These are phyloP conservation scores for Typhlichthys subterraneus DNA, from an alignment of 2,797 vertebrate species.

Conservation along the genomic window DNA sequence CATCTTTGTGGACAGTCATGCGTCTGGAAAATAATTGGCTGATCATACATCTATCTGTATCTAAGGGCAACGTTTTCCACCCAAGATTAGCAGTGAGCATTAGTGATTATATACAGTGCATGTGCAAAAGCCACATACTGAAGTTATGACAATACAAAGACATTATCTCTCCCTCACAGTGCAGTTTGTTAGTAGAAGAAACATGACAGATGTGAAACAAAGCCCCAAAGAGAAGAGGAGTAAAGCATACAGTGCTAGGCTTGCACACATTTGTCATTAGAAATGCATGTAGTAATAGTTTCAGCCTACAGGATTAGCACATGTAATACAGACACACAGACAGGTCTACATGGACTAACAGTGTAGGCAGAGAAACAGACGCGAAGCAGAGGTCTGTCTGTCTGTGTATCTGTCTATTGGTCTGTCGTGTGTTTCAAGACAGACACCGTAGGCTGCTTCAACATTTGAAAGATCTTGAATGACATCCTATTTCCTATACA, in stretches of 20 bases:
- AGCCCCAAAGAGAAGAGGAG: conserved; percentile 22
- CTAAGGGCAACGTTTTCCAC: conserved; percentile 24
- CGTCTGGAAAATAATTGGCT: conserved; percentile 11
- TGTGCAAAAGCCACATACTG: too few relatives aligned
- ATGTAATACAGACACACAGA: conserved; percentile 81
- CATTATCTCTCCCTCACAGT: too few relatives aligned
- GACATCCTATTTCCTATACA: conserved; percentile 64
- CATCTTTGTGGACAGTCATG: conserved; percentile 2
- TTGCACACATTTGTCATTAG: conserved; percentile 27
- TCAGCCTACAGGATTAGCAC: conserved; percentile 52
- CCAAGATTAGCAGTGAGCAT: conserved; percentile 28
- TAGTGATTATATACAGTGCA: conserved; percentile 2
- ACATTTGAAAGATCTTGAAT: conserved; percentile 67
- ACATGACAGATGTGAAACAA: conserved; percentile 16
- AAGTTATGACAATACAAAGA: too few relatives aligned
- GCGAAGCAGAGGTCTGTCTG: conserved; percentile 82
- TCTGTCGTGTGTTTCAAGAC: conserved; percentile 77
- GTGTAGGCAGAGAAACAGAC: conserved; percentile 80
- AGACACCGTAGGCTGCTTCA: conserved; percentile 75
- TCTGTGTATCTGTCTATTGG: conserved; percentile 83
- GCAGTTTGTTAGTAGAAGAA: not conserved
- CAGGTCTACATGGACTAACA: conserved; percentile 73
- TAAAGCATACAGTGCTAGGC: conserved; percentile 11
- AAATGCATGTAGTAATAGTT: conserved; percentile 42
- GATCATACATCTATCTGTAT: conserved; percentile 37